Evolutionary conservation across 2,888 invertebrate species (phyloP), one percentile per base, ranked within the genome.

Genomic region (Leptura quadrifasciata): DNA sequence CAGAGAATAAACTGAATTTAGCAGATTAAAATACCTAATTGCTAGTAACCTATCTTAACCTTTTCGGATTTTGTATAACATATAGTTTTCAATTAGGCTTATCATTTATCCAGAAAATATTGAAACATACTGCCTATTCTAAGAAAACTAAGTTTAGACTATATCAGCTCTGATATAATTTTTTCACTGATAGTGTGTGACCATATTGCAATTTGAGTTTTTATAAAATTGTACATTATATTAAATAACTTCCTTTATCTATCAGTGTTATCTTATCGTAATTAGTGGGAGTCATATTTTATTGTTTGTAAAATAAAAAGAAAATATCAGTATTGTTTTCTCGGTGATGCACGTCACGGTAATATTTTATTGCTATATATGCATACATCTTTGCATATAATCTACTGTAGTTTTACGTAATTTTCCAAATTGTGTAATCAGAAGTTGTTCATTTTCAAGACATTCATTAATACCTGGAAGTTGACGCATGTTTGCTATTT

Each of bases 201-300:
- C 57, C 57, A 70, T 71, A 71, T 24, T 71, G 71, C 60, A 61
- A 27, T 47, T 52, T 52, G 24, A 52, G 17, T 31, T 71, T 60
- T 47, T 52, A 61, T 58, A 61, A 39, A 47, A 61, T 71, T 61
- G 17, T 61, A 61, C 24, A 55, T 74, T 74, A 60, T 63, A 76
- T 69, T 70, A 47, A 67, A 65, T 75, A 31, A 54, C 9, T 67
- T 54, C 55, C 27, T 54, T n/a, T 69, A 72, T 72, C 63, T 47
- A 15, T 61, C 5, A 3, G 5, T 12, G 9, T 72, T 72, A 72
- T 72, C 72, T 72, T 72, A 72, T 72, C 72, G n/a, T 12, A 55
- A 35, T 10, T 64, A n/a, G 57, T 52, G 31, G 15, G 6, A 39
- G 47, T 47, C 15, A 1, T 57, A 27, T 54, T 55, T 68, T n/a